These are phyloP conservation scores for Xiphorhynchus erythropygius DNA, from an alignment of 2,797 vertebrate species.

Conservation along the genomic window DNA sequence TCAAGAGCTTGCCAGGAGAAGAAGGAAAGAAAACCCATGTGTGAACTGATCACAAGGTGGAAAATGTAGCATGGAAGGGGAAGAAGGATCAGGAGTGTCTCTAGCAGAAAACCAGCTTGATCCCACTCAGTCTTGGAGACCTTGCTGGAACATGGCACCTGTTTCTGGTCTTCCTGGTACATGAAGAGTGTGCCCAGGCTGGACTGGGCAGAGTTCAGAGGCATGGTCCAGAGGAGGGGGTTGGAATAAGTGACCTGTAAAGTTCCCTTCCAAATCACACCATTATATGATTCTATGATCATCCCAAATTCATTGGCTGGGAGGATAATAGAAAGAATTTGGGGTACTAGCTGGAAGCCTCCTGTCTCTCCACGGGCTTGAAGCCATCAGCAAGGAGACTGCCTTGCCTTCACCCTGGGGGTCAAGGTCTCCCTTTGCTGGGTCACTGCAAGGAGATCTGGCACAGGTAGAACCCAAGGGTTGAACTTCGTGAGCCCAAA, in stretches of 20 bases:
- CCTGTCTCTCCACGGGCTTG: not conserved
- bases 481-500: not conserved
- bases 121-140: not conserved
- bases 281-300: not conserved
- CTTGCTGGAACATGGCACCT: not conserved
- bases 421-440: not conserved
- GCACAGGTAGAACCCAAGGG: not conserved
- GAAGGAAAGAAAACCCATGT: not conserved
- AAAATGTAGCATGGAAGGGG: not conserved
- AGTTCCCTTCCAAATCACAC: not conserved
- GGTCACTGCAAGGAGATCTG: not conserved
- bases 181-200: not conserved
- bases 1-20: not conserved
- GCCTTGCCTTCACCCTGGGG: not conserved
- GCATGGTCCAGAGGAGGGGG: not conserved
- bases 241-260: not conserved
- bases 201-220: not conserved
- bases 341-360: not conserved
- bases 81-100: not conserved
- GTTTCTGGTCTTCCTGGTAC: not conserved
- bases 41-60: not conserved
- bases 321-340: accelerated
- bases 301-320: not conserved
- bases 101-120: not conserved
- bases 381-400: not conserved